These are phyloP conservation scores for Emydura subglobosa DNA, from an alignment of 2,113 vertebrate species.

Conservation along the genomic window DNA sequence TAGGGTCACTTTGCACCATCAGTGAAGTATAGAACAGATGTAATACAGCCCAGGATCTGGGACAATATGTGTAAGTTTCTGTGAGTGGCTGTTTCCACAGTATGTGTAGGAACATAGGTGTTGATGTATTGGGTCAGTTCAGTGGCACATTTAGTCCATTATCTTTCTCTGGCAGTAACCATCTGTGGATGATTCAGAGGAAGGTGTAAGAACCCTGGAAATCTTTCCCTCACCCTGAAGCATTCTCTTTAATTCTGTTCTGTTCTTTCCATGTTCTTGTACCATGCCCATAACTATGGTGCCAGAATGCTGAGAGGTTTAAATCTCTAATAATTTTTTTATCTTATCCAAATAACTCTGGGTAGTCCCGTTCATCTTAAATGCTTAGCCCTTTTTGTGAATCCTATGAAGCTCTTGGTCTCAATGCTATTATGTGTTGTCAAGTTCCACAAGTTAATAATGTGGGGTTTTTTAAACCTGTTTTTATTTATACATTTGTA, in stretches of 20 bases:
- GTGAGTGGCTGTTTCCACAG: slow-evolving; percentile 44
- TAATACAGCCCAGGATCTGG: not conserved
- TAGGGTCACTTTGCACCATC: slow-evolving; percentile 20
- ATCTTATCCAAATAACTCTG: not conserved
- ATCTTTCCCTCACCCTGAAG: not conserved
- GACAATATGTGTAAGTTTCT: slow-evolving; percentile 30
- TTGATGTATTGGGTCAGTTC: slow-evolving; percentile 38
- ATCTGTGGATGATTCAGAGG: slow-evolving; percentile 21
- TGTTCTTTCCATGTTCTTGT: not conserved
- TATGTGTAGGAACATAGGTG: slow-evolving; percentile 27
- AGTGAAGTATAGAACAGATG: not conserved
- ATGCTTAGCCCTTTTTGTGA: not conserved
- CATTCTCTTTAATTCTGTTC: not conserved
- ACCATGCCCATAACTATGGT: not conserved
- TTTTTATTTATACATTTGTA: not conserved
- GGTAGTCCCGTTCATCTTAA: not conserved
- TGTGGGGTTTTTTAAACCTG: too few relatives aligned
- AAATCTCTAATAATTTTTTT: slow-evolving; percentile 11
- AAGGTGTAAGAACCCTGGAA: not conserved
- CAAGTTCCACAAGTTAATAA: not conserved
- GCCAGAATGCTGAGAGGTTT: not conserved
- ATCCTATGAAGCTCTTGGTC: not conserved
- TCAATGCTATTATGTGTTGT: not conserved
- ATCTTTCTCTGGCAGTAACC: slow-evolving; percentile 3
- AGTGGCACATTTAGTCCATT: slow-evolving; percentile 37